These are phyloP conservation scores for Pediacus dermestoides DNA, from an alignment of 2,888 invertebrate species.

Conservation along the genomic window DNA sequence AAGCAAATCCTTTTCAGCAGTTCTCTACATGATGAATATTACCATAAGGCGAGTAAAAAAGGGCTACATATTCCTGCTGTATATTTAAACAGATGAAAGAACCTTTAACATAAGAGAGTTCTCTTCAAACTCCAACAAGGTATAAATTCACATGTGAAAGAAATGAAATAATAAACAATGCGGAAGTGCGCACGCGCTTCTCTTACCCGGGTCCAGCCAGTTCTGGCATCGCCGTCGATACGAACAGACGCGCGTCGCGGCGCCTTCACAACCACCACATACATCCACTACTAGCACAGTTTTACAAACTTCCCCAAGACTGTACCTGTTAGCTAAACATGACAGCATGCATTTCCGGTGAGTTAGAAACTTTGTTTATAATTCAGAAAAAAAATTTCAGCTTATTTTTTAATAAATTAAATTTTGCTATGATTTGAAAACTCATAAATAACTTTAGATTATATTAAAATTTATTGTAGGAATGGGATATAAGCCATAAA, in stretches of 20 bases:
- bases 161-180: slow-evolving; percentile 44
- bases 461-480: no score
- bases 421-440: not conserved
- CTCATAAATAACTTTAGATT: no score
- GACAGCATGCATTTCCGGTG: slow-evolving; percentile 12
- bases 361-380: slow-evolving; percentile 6
- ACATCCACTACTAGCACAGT: not conserved
- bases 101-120: no score
- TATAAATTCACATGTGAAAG: slow-evolving; percentile 23
- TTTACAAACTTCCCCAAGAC: not conserved
- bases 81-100: no score
- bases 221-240: slow-evolving; percentile 39
- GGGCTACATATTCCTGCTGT: not conserved
- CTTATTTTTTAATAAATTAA: not conserved
- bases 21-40: no score
- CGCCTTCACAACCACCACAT: slow-evolving; percentile 20
- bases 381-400: not conserved
- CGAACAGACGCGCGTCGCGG: slow-evolving; percentile 39
- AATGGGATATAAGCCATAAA: no score
- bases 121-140: no score
- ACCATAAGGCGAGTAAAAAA: no score
- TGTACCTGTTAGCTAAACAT: slow-evolving; percentile 12
- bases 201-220: slow-evolving; percentile 42
- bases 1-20: no score
- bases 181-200: slow-evolving; percentile 42